Evolutionary conservation across 1,140 invertebrate species (phyloP).

Genomic region (Metopolophium dirhodum): DNA sequence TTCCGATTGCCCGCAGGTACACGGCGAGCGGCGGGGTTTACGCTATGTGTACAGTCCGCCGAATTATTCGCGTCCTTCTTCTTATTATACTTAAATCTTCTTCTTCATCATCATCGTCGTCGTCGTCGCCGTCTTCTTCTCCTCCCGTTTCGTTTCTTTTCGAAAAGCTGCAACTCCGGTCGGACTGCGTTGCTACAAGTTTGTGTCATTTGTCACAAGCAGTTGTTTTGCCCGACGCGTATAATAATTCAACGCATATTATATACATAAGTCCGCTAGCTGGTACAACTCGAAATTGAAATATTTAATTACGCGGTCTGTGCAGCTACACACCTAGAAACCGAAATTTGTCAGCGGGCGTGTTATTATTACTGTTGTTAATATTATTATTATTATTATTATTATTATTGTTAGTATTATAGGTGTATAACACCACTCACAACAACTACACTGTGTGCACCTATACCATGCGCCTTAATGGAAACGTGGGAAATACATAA

Average conservation of each 20-base stretch:
- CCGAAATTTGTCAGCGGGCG: background rate
- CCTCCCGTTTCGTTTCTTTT: background rate
- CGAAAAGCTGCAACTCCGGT: background rate
- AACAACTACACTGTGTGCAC: background rate
- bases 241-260: background rate
- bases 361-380: background rate
- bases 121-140: background rate
- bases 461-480: background rate
- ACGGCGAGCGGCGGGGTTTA: background rate
- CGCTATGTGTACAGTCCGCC: background rate
- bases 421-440: background rate
- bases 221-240: background rate
- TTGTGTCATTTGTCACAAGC: background rate
- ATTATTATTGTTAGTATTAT: background rate
- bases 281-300: background rate
- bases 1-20: background rate
- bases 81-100: background rate
- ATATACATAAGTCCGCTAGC: background rate
- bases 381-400: background rate
- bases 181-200: background rate
- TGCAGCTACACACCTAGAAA: background rate
- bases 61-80: background rate
- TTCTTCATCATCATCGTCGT: background rate
- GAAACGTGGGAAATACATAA: background rate
- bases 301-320: background rate